These are phyloP conservation scores for Drosophila repleta DNA, from an alignment of 1,140 invertebrate species.

Conservation along the genomic window DNA sequence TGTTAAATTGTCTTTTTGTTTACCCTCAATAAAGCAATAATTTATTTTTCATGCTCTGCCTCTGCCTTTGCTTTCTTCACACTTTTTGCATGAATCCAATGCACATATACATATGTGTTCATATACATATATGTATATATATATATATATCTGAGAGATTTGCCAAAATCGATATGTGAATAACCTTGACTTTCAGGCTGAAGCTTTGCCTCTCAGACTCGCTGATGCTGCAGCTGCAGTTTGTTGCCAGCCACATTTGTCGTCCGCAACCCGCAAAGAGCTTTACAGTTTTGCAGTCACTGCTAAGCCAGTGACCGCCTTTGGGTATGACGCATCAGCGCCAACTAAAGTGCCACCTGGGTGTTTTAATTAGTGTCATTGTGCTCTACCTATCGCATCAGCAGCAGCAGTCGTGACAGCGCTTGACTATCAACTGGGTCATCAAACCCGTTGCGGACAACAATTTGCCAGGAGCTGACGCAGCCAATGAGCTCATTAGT, in stretches of 20 bases:
- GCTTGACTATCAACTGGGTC: slow-evolving; percentile 55
- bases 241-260: slow-evolving; percentile 48
- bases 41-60: slow-evolving; percentile 80
- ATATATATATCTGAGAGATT: slow-evolving; percentile 10
- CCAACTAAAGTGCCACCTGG: slow-evolving; percentile 48
- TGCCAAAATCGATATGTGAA: slow-evolving; percentile 55
- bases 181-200: slow-evolving; percentile 59
- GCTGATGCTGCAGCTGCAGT: slow-evolving; percentile 35
- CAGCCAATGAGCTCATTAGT: slow-evolving; percentile 1
- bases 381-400: slow-evolving; percentile 34
- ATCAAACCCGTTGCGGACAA: slow-evolving; percentile 28
- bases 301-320: not conserved
- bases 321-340: slow-evolving; percentile 33
- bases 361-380: slow-evolving; percentile 52
- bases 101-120: too few species aligned
- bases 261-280: slow-evolving; percentile 27
- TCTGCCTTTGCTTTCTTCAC: slow-evolving; percentile 44
- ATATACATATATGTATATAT: not conserved
- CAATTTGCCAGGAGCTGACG: not conserved
- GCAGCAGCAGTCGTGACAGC: slow-evolving; percentile 45
- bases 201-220: slow-evolving; percentile 42
- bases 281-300: slow-evolving; percentile 42
- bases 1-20: slow-evolving; percentile 83
- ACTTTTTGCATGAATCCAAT: not conserved
- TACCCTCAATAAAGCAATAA: slow-evolving; percentile 80